Conservation (phyloP, 2,797 vertebrate genomes). For the Calcarius lapponicus region DNA sequence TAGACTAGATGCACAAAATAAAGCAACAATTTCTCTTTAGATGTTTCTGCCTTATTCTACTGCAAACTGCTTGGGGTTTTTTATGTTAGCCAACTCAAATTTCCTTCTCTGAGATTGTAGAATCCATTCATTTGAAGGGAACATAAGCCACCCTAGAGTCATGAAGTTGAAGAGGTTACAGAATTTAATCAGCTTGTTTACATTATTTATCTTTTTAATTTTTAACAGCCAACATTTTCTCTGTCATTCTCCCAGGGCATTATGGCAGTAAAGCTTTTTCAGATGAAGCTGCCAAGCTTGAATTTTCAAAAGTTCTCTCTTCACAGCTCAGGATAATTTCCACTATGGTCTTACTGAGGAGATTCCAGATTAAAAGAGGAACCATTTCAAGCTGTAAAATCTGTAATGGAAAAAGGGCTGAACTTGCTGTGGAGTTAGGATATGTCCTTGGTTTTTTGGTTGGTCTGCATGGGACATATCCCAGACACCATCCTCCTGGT, state of each 20-base stretch:
- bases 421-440: neutral
- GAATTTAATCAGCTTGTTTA: conserved; percentile 57
- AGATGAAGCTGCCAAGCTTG: neutral
- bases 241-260: neutral
- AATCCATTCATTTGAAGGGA: neutral
- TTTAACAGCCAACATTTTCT: conserved; percentile 31
- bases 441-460: neutral
- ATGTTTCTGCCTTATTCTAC: neutral
- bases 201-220: conserved; percentile 43
- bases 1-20: neutral
- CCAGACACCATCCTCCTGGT: neutral
- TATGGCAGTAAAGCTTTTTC: conserved; percentile 19
- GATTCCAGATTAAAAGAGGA: neutral
- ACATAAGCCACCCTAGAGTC: conserved; percentile 15
- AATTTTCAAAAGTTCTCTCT: neutral
- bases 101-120: neutral
- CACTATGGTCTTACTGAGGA: neutral
- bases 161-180: conserved; percentile 15
- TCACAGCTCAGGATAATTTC: neutral
- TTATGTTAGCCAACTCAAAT: neutral
- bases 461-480: neutral
- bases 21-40: neutral
- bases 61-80: neutral
- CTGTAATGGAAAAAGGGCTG: neutral
- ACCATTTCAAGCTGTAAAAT: neutral